Evolutionary conservation across 2,113 vertebrate genomes (phyloP), one percentile per base, ranked within the genome.

Genomic region (Atrichornis clamosus): DNA sequence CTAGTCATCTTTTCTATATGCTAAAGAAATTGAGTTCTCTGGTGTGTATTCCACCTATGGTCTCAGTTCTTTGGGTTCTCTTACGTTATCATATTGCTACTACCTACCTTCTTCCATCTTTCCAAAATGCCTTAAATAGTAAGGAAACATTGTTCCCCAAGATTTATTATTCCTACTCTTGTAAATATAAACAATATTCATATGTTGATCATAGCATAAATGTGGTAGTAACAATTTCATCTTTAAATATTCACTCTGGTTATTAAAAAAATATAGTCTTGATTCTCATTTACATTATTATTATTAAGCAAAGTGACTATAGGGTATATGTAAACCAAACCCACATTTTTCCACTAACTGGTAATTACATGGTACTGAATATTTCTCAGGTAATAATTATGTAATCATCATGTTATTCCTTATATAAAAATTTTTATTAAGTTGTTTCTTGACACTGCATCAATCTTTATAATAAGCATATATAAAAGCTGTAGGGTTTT

Each of bases 331-430:
- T 79, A 84, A 94, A 80, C 27, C 35, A 94, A 95, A 92, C 75
- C 84, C 47, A 74, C 59, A 53, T 91, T 84, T 93, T 96, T 56
- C 46, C 27, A n/a, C 60, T 93, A 74, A 68, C 47, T 76, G 39
- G 52, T 92, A 83, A 91, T 95, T 95, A 92, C 59, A 91, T 46
- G 42, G 60, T 91, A 77, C 33, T 46, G 58, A 90, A n/a, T 80
- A 78, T 95, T 94, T 93, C 74, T 76, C 52, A 74, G 76, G 41
- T 68, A 91, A 74, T 88, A 92, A 85, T 94, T 89, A 84, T 86
- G 64, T 93, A 83, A 76, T 94, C 62, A 95, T 74, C 35, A 60
- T 90, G 39, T 78, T 96, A 70, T 68, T 94, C n/a, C 30, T 65
- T 83, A 22, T 65, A 59, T 65, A 58, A 82, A 89, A 79, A 53